Evolutionary conservation across 2,113 vertebrate genomes (phyloP).

Genomic region (Hydrolagus affinis): DNA sequence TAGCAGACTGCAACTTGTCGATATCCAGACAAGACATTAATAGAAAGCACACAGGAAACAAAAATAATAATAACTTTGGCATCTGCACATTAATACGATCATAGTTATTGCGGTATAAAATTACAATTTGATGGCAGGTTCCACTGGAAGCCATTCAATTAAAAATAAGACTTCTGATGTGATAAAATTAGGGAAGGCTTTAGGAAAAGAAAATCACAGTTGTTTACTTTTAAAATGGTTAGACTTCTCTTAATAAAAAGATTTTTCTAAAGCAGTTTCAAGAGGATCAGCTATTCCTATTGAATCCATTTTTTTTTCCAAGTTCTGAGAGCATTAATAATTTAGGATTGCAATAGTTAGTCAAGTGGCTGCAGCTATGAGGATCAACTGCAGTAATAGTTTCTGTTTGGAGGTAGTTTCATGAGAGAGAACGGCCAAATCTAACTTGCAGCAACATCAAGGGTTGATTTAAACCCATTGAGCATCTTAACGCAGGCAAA

Average conservation of each 20-base stretch:
- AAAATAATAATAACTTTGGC: too few species aligned
- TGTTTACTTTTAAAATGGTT: constrained; percentile 16
- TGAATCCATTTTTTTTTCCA: background rate
- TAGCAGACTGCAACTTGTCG: background rate
- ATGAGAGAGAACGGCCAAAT: background rate
- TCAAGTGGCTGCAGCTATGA: background rate
- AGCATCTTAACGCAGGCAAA: too few species aligned
- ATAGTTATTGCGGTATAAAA: background rate
- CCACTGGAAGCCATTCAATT: background rate
- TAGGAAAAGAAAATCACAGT: background rate
- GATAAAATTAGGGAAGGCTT: background rate
- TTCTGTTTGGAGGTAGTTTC: too few species aligned
- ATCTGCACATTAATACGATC: background rate
- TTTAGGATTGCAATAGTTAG: constrained; percentile 12
- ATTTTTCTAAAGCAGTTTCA: background rate
- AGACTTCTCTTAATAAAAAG: background rate
- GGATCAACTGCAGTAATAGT: background rate
- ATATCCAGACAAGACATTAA: background rate
- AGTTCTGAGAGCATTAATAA: background rate
- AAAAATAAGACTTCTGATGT: background rate
- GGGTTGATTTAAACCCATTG: too few species aligned
- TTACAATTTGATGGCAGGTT: background rate
- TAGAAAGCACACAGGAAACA: background rate
- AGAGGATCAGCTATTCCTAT: background rate
- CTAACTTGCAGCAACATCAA: background rate